Base-by-base conservation (phyloP, 1,140 invertebrate genomes). In the Whitmania pigra region DNA sequence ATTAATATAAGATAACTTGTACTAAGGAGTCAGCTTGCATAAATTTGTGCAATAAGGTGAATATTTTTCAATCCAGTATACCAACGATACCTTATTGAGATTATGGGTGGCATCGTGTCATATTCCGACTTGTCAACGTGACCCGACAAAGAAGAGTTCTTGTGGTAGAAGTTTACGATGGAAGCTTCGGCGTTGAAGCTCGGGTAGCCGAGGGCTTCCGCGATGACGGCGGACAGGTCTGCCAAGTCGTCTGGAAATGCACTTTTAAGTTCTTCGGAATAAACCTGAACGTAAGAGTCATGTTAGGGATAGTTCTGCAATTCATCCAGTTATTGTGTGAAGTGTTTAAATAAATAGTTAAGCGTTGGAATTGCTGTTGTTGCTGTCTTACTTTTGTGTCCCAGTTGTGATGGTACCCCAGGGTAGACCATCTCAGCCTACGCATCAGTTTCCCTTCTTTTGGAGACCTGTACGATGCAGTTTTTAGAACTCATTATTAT, bases 341-440 rank as follows among this genome's bases (percentile, higher is more conserved):
- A 71, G 6, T 25, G 18, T 67, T 15, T 17, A 49, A 17, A 49
- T 49, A 49, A 49, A 11, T 15, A 17, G 0, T 49, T 49, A 49
- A 49, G 31, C 6, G 31, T 36, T 43, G 40, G 13, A 43, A 6
- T 43, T 43, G 40, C 13, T 15, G 43, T 49, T 49, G 43, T 49
- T 49, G 43, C 5, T 11, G 5, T 49, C 43, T 49, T 49, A 90
- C 86, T 86, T 96, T 96, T 63, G 90, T 90, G 77, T 94, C 88
- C 93, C 93, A 96, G 82, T 96, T 88, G 80, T 97, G 92, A 82
- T 97, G 93, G 80, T 94, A 96, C 25, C 94, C 93, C 53, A 96
- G 80, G 2, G 93, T 96, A 20, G 88, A 86, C 94, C 94, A 97
- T 77, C 93, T 83, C 71, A 96, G 83, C 79, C 90, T 90, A 60